Conservation (phyloP, 2,113 vertebrate genomes). For the Ceuthmochares aereus region DNA sequence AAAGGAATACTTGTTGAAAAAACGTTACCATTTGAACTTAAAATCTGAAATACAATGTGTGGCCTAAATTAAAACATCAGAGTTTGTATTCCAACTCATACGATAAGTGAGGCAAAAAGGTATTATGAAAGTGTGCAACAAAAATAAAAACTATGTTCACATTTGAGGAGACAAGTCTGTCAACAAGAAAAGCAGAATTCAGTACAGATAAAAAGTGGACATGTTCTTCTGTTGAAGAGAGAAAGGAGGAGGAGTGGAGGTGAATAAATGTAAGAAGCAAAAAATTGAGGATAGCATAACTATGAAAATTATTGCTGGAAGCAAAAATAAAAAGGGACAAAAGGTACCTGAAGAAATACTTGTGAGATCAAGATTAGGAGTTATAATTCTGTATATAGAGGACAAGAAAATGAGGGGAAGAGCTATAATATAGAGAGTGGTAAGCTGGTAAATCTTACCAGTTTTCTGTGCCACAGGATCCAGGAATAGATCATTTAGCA, state of each 20-base stretch:
- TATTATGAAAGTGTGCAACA: not conserved
- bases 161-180: not conserved
- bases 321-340: conserved; percentile 8
- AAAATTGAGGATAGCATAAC: conserved; percentile 12
- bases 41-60: not conserved
- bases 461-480: not conserved
- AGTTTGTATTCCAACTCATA: not conserved
- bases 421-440: not conserved
- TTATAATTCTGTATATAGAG: not conserved
- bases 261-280: conserved; percentile 56
- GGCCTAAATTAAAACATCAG: not conserved
- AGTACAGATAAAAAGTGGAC: not conserved
- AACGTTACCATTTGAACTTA: not conserved
- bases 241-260: conserved; percentile 16
- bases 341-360: conserved; percentile 28
- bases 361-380: not conserved
- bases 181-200: not conserved
- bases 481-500: not conserved
- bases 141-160: not conserved
- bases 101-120: not conserved
- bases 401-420: not conserved
- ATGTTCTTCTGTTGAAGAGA: not conserved
- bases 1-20: not conserved
- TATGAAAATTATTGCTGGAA: conserved; percentile 34
- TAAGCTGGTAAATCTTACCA: not conserved